A percentile compares a stretch with the other conserved stretches of the same genome.
Conservation (phyloP, 64 coral and sea anemone genomes). For the Porites lutea region DNA sequence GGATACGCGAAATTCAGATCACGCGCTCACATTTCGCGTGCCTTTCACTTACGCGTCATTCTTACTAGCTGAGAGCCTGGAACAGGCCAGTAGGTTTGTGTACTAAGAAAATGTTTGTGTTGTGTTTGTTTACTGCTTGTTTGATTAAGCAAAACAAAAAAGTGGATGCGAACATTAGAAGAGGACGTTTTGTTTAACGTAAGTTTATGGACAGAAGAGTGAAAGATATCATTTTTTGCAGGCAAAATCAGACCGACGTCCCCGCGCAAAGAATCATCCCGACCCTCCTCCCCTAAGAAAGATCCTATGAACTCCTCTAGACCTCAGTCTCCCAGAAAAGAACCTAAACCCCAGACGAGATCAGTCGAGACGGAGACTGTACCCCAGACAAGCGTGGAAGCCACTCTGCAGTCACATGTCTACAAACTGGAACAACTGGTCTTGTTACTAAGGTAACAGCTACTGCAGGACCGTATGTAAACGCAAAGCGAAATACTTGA, state of each 20-base stretch:
- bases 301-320: conserved; percentile 49
- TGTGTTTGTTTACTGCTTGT: too few species aligned
- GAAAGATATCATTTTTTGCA: not conserved
- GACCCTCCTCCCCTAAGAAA: conserved; percentile 66
- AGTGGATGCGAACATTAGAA: too few species aligned
- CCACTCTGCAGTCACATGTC: conserved; percentile 83
- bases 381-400: conserved; percentile 86
- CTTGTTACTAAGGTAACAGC: conserved; percentile 77
- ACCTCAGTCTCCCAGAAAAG: conserved; percentile 83
- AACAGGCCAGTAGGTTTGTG: too few species aligned
- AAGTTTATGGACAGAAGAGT: too few species aligned
- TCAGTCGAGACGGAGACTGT: conserved; percentile 92
- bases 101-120: too few species aligned
- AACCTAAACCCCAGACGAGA: conserved; percentile 79
- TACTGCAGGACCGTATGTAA: not conserved
- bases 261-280: conserved; percentile 51
- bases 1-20: too few species aligned
- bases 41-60: too few species aligned
- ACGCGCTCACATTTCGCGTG: too few species aligned
- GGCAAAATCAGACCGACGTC: conserved; percentile 27
- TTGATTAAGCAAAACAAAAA: too few species aligned
- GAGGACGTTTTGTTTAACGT: too few species aligned
- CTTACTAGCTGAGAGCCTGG: too few species aligned
- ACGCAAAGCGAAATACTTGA: too few species aligned
- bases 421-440: conserved; percentile 94